A percentile compares a stretch with the other conserved stretches of the same genome.
phyloP scores from a whole-genome alignment of 2,888 invertebrate species.

The Drosophila birchii region DNA sequence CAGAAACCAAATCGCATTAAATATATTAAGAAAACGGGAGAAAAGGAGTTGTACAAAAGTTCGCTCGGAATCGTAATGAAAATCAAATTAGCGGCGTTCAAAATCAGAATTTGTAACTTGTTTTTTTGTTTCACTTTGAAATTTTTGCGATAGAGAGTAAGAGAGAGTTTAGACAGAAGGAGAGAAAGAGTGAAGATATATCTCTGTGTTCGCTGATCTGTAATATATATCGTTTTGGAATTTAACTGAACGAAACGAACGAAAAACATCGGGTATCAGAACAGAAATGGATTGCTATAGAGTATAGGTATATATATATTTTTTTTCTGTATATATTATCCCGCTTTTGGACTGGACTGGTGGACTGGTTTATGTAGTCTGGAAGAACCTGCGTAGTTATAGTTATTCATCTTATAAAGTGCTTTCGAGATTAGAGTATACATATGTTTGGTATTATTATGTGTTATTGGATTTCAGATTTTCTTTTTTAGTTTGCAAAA shows the following conservation, averaged over 20 bases:
- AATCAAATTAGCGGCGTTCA: slow-evolving; percentile 68
- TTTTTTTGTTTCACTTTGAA: slow-evolving; percentile 57
- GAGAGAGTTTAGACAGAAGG: slow-evolving; percentile 64
- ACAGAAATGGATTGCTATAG: slow-evolving; percentile 44
- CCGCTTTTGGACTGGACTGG: slow-evolving; percentile 62
- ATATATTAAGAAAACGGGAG: slow-evolving; percentile 50
- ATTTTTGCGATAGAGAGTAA: slow-evolving; percentile 55
- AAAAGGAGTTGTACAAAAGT: slow-evolving; percentile 64
- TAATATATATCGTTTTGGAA: slow-evolving; percentile 35
- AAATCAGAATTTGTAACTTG: slow-evolving; percentile 61
- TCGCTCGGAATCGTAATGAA: slow-evolving; percentile 60
- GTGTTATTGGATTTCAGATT: slow-evolving; percentile 35
- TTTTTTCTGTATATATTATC: slow-evolving; percentile 53
- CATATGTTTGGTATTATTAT: slow-evolving; percentile 43
- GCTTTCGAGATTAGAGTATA: slow-evolving; percentile 55
- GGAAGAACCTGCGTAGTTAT: slow-evolving; percentile 69
- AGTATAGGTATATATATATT: slow-evolving; percentile 41
- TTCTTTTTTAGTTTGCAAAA: slow-evolving; percentile 33
- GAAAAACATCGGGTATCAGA: slow-evolving; percentile 20
- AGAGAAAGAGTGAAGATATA: slow-evolving; percentile 66
- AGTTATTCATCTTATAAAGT: slow-evolving; percentile 60
- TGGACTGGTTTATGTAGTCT: slow-evolving; percentile 65
- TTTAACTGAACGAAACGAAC: slow-evolving; percentile 16
- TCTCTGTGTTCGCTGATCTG: slow-evolving; percentile 65
- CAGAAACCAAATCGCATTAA: slow-evolving; percentile 50